These are phyloP conservation scores for Papilio demoleus DNA, from an alignment of 2,888 invertebrate species.

Conservation along the genomic window DNA sequence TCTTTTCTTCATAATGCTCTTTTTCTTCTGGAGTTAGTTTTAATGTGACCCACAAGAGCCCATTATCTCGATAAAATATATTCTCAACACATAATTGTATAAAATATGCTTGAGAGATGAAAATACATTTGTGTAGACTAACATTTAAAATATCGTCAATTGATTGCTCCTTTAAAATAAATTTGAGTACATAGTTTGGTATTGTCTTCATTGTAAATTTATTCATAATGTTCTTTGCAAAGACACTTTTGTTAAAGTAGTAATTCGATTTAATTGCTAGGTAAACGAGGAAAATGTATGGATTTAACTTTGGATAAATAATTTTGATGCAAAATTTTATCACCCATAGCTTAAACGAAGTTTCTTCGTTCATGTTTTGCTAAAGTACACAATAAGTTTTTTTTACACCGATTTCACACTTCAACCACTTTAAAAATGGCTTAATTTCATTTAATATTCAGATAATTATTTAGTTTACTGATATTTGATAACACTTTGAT, in stretches of 20 bases:
- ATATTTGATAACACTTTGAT: conserved; percentile 31
- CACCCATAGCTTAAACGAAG: conserved; percentile 69
- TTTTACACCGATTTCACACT: not conserved
- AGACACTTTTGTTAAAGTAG: conserved; percentile 54
- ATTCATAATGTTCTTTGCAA: conserved; percentile 56
- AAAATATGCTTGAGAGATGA: conserved; percentile 70
- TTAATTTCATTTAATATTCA: conserved; percentile 15
- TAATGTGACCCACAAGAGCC: conserved; percentile 71
- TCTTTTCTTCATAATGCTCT: conserved; percentile 56
- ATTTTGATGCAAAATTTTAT: conserved; percentile 76
- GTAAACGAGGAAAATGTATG: conserved; percentile 69
- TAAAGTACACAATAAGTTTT: conserved; percentile 27
- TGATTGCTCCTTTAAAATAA: conserved; percentile 57
- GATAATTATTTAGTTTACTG: conserved; percentile 33
- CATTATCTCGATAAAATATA: conserved; percentile 75
- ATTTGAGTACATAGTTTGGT: conserved; percentile 56
- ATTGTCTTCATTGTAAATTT: conserved; percentile 61
- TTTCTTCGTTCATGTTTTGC: conserved; percentile 66
- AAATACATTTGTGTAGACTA: conserved; percentile 67
- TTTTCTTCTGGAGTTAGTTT: conserved; percentile 62
- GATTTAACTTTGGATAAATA: conserved; percentile 77
- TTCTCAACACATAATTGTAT: conserved; percentile 73
- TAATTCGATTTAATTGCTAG: conserved; percentile 74
- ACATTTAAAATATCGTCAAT: conserved; percentile 60
- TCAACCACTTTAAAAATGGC: not conserved